These are phyloP conservation scores for Chiropotes sagulatus DNA, from an alignment of 2,797 vertebrate genomes.

Conservation along the genomic window DNA sequence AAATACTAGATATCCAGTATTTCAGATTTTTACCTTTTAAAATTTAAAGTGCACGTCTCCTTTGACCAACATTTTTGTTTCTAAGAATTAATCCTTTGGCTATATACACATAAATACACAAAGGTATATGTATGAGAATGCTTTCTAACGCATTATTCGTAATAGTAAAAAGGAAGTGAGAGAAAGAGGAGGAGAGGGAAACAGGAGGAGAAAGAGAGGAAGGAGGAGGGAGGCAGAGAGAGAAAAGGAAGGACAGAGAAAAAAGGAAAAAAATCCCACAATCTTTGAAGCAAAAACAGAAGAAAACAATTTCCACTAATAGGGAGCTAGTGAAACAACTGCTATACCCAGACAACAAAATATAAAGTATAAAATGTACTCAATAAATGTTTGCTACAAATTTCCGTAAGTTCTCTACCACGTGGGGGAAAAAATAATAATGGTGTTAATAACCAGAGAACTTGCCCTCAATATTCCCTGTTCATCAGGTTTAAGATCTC, in stretches of 20 bases:
- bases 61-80: neutral
- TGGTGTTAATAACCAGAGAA: neutral
- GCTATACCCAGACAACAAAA: neutral
- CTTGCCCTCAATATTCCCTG: neutral
- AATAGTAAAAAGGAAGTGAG: neutral
- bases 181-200: neutral
- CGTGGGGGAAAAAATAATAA: neutral
- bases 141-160: neutral
- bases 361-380: neutral
- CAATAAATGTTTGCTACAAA: neutral
- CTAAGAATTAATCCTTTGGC: neutral
- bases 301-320: neutral
- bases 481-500: neutral
- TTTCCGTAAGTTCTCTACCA: neutral
- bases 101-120: neutral
- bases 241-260: neutral
- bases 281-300: neutral
- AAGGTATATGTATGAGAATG: neutral
- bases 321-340: neutral
- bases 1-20: neutral
- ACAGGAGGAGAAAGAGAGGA: neutral
- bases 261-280: neutral
- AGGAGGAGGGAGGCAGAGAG: neutral
- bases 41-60: conserved; percentile 26
- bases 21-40: conserved; percentile 33